These are phyloP conservation scores for Passer montanus DNA, from an alignment of 2,113 vertebrate genomes.

Conservation along the genomic window DNA sequence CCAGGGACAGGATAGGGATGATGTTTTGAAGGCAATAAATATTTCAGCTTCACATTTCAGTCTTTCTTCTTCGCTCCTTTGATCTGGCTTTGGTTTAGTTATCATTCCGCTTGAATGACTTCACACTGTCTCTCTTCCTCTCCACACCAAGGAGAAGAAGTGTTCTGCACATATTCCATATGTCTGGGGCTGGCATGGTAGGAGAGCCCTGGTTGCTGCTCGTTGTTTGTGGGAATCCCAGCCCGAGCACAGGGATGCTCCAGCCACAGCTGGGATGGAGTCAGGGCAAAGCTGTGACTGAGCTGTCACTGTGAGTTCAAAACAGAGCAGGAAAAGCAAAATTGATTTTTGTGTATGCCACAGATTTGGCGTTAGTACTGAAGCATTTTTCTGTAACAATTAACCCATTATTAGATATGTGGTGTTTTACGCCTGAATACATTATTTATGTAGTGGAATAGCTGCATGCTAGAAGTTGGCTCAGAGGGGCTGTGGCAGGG, in stretches of 20 bases:
- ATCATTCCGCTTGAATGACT: constrained; percentile 87
- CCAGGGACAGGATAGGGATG: constrained; percentile 74
- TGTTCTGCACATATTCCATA: constrained; percentile 37
- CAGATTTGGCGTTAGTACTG: not conserved
- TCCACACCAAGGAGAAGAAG: constrained; percentile 60
- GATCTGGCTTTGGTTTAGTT: constrained; percentile 92
- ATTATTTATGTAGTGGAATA: not conserved
- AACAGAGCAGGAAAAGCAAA: not conserved
- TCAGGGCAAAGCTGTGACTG: not conserved
- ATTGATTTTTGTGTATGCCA: not conserved
- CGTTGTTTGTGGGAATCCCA: not conserved
- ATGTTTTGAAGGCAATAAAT: constrained; percentile 90
- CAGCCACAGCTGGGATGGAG: not conserved
- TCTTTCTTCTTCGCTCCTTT: constrained; percentile 84
- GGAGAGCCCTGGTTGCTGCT: not conserved
- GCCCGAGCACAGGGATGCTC: not conserved
- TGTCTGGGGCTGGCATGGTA: not conserved
- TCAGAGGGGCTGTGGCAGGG: not conserved
- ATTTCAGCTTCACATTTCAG: constrained; percentile 91
- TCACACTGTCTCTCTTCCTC: constrained; percentile 77
- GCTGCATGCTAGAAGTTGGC: not conserved
- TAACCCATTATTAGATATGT: rapidly evolving
- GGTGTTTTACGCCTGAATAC: not conserved
- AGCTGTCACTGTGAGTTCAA: not conserved
- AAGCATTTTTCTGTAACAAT: not conserved